Percentiles rank a stretch among this genome's conserved stretches.
Conservation (phyloP, 2,797 vertebrate genomes). For the Micrastur ruficollis region DNA sequence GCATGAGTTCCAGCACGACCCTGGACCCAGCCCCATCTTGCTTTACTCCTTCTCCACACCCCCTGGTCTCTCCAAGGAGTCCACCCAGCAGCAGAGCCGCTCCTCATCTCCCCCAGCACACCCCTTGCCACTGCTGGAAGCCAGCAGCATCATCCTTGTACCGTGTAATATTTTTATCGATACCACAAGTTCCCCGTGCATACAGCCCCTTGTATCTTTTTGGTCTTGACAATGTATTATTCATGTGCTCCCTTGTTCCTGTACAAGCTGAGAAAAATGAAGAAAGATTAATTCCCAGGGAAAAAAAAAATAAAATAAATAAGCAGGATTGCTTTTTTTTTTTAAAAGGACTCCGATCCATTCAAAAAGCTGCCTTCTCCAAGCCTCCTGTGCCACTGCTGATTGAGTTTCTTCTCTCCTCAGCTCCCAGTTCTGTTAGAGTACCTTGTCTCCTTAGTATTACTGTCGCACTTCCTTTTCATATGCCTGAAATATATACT, state of each 20-base stretch:
- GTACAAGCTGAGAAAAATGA: conserved; percentile 56
- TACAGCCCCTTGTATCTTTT: neutral
- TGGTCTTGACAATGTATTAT: conserved; percentile 48
- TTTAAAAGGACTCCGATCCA: conserved; percentile 15
- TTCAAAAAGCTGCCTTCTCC: conserved; percentile 48
- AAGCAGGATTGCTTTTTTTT: neutral
- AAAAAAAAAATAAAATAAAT: conserved; percentile 49
- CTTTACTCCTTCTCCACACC: fast-evolving
- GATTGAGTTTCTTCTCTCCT: conserved; percentile 69
- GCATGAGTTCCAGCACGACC: fast-evolving
- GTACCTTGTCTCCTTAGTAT: conserved; percentile 73
- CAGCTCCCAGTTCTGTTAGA: conserved; percentile 49
- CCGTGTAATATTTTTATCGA: fast-evolving
- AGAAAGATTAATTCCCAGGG: conserved; percentile 64
- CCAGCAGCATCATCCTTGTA: neutral
- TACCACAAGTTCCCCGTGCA: fast-evolving
- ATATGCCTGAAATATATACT: conserved; percentile 76
- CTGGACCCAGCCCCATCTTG: neutral
- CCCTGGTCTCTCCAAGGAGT: fast-evolving
- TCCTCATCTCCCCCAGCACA: fast-evolving
- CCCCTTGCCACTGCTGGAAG: fast-evolving
- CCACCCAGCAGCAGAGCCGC: neutral
- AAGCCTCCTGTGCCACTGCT: conserved; percentile 45
- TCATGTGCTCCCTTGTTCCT: conserved; percentile 55
- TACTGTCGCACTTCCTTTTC: conserved; percentile 68